Base-by-base conservation (phyloP, 2,113 vertebrate species). In the Smithornis capensis region DNA sequence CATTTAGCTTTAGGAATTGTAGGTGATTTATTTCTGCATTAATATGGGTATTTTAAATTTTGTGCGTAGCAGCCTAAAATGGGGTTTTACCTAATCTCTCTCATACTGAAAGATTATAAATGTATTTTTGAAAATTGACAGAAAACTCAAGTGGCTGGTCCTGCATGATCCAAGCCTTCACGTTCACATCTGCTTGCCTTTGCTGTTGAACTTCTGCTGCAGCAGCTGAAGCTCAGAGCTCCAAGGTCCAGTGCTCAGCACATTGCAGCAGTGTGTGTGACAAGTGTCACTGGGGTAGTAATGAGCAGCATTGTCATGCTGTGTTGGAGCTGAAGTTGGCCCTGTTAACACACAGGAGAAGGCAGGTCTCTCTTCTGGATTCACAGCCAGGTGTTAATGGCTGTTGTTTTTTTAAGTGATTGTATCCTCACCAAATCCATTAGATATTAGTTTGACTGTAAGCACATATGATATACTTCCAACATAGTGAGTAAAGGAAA, bases 231-330 rank as follows among this genome's bases (percentile, higher is more conserved):
- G 31, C 74, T 85, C 0, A 0, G 19, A 37, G 40, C 62, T 59
- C 28, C 29, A 5, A 52, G 57, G 49, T 50, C 28, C 12, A 7
- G 17, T 2, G 6, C 53, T 50, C 31, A 6, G 37, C 38, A 3
- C 1, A 5, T 42, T 0, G 2, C 16, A 49, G 25, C 3, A 9
- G 19, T 9, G 10, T 6, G 1, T 24, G 65, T 42, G 55, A 76
- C 29, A 10, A 13, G 23, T 0, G 0, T 25, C 63, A 13, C 63
- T 69, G 0, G 0, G 19, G 55, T 4, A 7, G 42, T 12, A 40
- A 21, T 25, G 9, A 63, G 50, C 79, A 19, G 18, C 0, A 0
- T 5, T 4, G 3, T 16, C 7, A 13, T 13, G 1, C 38, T 19
- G 59, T 0, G 0, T 3, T 5, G 5, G 70, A 68, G 70, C 67